Percentiles rank a stretch among this genome's conserved stretches.
Evolutionary conservation across 2,888 invertebrate species (phyloP).

Genomic region (Cephus pygmeus): DNA sequence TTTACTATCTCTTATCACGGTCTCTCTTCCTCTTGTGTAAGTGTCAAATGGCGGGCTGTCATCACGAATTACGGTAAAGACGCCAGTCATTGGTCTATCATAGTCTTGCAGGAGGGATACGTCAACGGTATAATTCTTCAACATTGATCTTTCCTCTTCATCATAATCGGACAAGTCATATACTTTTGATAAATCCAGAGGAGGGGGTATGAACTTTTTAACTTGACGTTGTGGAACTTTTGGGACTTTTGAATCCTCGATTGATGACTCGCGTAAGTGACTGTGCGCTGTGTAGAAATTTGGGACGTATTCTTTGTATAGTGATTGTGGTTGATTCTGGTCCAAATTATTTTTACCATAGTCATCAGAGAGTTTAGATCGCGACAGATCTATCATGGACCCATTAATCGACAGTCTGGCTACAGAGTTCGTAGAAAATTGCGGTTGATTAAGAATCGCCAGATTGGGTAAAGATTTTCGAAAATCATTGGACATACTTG

Average conservation of each 20-base stretch:
- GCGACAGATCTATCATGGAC: conserved; percentile 23
- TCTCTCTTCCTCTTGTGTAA: conserved; percentile 3
- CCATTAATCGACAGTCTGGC: conserved; percentile 33
- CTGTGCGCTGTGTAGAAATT: conserved; percentile 12
- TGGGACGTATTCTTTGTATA: background rate
- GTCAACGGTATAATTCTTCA: conserved; percentile 43
- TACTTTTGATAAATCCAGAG: conserved; percentile 41
- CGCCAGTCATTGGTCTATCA: conserved; percentile 31
- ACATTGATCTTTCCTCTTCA: conserved; percentile 35
- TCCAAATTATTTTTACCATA: background rate
- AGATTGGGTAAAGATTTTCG: conserved; percentile 38
- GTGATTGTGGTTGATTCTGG: background rate
- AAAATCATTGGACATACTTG: conserved; percentile 2
- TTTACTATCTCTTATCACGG: conserved; percentile 32
- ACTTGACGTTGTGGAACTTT: conserved; percentile 11
- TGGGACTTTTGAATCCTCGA: conserved; percentile 19
- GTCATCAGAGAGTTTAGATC: background rate
- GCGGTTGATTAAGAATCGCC: background rate
- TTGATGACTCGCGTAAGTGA: conserved; percentile 30
- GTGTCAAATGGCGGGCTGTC: background rate
- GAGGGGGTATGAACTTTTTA: conserved; percentile 33
- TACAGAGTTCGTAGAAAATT: conserved; percentile 15
- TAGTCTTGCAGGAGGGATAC: conserved; percentile 39
- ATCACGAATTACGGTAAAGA: conserved; percentile 24
- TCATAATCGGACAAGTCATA: conserved; percentile 34